A percentile compares a stretch with the other conserved stretches of the same genome.
Conservation (phyloP, 2,888 invertebrate genomes). For the Scotopteryx bipunctaria region DNA sequence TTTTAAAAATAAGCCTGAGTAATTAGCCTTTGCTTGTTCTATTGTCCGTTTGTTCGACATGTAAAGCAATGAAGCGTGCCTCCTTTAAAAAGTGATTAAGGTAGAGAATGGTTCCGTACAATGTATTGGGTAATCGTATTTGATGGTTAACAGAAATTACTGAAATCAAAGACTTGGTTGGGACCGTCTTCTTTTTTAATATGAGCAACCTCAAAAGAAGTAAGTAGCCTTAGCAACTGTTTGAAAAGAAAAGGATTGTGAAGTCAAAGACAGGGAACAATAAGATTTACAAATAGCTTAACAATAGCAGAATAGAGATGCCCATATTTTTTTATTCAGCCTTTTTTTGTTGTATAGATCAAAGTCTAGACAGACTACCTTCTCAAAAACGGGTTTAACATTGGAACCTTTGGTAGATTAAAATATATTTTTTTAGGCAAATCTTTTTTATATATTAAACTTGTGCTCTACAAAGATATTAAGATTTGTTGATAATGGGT, state of each 20-base stretch:
- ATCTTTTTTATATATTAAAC: too few species aligned
- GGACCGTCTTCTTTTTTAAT: background rate
- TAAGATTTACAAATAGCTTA: slow-evolving; percentile 9
- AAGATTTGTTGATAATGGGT: too few species aligned
- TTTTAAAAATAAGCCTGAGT: background rate
- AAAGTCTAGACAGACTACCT: background rate
- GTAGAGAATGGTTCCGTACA: slow-evolving; percentile 21
- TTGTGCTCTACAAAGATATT: too few species aligned
- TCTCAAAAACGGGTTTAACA: background rate
- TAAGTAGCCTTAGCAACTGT: slow-evolving; percentile 54
- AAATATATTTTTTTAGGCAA: too few species aligned
- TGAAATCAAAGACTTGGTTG: slow-evolving; percentile 7
- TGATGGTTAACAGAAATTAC: slow-evolving; percentile 1
- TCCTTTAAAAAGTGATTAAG: slow-evolving; percentile 15
- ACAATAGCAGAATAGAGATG: slow-evolving; percentile 7
- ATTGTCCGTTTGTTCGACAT: slow-evolving; percentile 18
- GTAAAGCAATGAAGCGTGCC: slow-evolving; percentile 14
- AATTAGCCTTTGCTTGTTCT: slow-evolving; percentile 2
- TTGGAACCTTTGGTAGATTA: background rate
- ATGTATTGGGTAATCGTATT: slow-evolving; percentile 21
- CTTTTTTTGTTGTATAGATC: background rate
- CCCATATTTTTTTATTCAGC: background rate
- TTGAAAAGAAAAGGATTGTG: slow-evolving; percentile 55
- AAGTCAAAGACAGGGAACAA: slow-evolving; percentile 24
- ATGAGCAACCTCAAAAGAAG: slow-evolving; percentile 40